Evolutionary conservation across 2,797 vertebrate species (phyloP), one percentile per base, ranked within the genome.

Genomic region (Hybognathus amarus): DNA sequence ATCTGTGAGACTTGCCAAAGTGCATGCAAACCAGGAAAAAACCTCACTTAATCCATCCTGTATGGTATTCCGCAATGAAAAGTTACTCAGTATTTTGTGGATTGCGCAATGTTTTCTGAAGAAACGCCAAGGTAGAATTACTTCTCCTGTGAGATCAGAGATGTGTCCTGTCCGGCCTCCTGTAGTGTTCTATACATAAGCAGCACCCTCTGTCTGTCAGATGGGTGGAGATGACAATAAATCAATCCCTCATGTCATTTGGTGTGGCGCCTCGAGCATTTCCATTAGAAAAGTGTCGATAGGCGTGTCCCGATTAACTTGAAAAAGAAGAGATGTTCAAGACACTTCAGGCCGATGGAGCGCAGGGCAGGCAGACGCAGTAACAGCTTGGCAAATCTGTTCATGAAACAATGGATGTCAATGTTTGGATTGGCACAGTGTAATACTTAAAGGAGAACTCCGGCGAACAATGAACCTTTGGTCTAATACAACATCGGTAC

Each of bases 201-300:
- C n/a, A 18, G 54, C 22, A 70, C 56, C 38, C 69, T 59, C 59
- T 42, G 69, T 59, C 59, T 42, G 69, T 71, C 38, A 50, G 52
- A 47, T 45, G 42, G 10, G 47, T 22, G 12, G 27, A n/a, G 82
- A 83, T 77, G 24, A 64, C 20, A 18, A 66, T 12, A 59, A 84
- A 75, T 76, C 13, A 61, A 82, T 87, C 88, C 86, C 69, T 90
- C 96, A 97, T 89, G 96, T 96, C 93, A 96, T 93, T 91, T 97
- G 96, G 89, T 97, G 96, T 0, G 96, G 96, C 0, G 96, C 95
- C 86, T 97, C 96, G 89, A 97, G 94, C 96, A 97, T 97, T 89
- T 97, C 96, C 96, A 97, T 97, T 90, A 97, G 86, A 90, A 97
- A 97, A 90, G 96, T 97, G 93, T 97, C 96, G 1, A 97, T 97